A percentile compares a stretch with the other conserved stretches of the same genome.
Evolutionary conservation across 2,888 invertebrate genomes (phyloP).

Genomic region (Cremastobaeus sp.): DNA sequence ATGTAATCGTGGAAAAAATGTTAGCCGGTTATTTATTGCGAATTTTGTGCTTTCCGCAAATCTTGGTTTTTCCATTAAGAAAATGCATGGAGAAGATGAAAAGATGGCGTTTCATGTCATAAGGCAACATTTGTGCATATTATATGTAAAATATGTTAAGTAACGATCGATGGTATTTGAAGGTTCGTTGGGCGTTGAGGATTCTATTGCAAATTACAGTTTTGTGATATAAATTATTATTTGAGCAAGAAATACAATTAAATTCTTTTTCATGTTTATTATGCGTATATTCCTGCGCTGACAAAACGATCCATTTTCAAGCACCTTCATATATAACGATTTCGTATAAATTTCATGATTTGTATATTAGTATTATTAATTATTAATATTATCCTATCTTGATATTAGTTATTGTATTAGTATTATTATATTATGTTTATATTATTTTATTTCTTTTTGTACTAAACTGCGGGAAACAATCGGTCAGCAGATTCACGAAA

Average conservation of each 20-base stretch:
- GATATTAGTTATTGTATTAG: constrained; percentile 53
- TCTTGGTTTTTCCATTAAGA: no score
- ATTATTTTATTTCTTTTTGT: constrained; percentile 52
- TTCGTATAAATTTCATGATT: constrained; percentile 60
- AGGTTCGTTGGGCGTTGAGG: constrained; percentile 27
- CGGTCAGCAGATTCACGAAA: constrained; percentile 30
- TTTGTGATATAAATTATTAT: constrained; percentile 56
- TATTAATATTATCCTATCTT: constrained; percentile 50
- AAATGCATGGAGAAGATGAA: no score
- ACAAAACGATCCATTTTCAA: constrained; percentile 45
- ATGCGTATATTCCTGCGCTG: constrained; percentile 47
- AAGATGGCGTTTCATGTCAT: no score
- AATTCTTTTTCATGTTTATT: constrained; percentile 18
- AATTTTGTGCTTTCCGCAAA: no score
- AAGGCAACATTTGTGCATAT: constrained; percentile 36
- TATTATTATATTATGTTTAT: constrained; percentile 55
- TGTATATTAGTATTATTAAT: constrained; percentile 68
- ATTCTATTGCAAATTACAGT: constrained; percentile 24
- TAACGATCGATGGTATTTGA: constrained; percentile 36
- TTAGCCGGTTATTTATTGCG: no score
- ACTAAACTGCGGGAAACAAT: constrained; percentile 30
- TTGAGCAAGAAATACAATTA: constrained; percentile 20
- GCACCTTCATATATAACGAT: constrained; percentile 37
- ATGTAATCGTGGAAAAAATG: no score
- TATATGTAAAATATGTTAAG: constrained; percentile 50